Conservation (phyloP, 2,113 vertebrate genomes). For the Pitta sordida region DNA sequence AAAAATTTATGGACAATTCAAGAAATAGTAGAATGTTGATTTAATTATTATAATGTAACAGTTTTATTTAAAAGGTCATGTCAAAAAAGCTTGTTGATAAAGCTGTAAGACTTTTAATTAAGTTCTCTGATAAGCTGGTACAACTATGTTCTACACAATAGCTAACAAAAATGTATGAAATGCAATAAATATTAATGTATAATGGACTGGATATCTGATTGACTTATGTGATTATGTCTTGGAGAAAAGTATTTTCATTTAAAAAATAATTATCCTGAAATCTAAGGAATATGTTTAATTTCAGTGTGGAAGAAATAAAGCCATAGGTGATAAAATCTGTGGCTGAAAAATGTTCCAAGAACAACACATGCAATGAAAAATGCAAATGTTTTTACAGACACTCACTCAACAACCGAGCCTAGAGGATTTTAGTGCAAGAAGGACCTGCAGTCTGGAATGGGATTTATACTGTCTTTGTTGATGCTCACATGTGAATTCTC, state of each 20-base stretch:
- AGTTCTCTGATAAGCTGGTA: not conserved
- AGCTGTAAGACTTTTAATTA: constrained; percentile 2
- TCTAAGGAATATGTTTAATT: not conserved
- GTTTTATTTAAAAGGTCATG: not conserved
- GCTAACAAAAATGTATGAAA: not conserved
- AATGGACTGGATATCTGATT: not conserved
- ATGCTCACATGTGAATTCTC: not conserved
- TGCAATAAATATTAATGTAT: not conserved
- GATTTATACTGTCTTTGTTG: not conserved
- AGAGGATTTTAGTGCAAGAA: not conserved
- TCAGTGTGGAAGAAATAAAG: not conserved
- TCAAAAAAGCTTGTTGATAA: not conserved
- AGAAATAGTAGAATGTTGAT: not conserved
- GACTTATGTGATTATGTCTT: not conserved
- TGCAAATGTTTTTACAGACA: not conserved
- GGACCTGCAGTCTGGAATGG: not conserved
- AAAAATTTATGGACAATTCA: not conserved
- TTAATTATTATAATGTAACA: not conserved
- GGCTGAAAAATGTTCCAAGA: not conserved
- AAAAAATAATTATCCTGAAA: not conserved
- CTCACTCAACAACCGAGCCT: not conserved
- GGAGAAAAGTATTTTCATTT: not conserved
- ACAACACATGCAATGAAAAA: not conserved
- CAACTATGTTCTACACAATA: not conserved
- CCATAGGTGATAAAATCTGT: not conserved